Conservation (phyloP, 2,797 vertebrate species). For the Lycodopsis pacificus region DNA sequence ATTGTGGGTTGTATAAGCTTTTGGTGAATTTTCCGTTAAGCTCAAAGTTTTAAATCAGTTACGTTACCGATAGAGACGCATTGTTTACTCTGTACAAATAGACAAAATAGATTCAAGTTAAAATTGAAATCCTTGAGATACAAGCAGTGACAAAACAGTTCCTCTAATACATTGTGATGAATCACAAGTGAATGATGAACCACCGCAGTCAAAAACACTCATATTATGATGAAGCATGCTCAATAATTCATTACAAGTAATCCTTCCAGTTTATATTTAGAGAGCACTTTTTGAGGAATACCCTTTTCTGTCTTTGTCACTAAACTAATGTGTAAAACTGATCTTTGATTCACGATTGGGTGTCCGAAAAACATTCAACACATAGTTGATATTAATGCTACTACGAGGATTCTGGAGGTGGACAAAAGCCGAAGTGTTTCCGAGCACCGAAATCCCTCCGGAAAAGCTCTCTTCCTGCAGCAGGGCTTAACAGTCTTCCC, state of each 20-base stretch:
- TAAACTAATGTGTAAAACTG: constrained; percentile 23
- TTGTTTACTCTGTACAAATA: not conserved
- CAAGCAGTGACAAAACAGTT: not conserved
- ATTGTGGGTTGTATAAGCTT: not conserved
- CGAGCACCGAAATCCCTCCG: not conserved
- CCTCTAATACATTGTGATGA: not conserved
- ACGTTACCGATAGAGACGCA: too few species aligned
- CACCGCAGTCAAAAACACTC: not conserved
- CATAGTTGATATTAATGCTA: not conserved
- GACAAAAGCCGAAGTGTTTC: not conserved
- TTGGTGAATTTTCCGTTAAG: not conserved
- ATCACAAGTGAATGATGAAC: not conserved
- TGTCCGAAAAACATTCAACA: not conserved
- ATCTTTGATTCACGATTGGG: not conserved
- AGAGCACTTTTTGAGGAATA: not conserved
- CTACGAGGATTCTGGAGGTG: not conserved
- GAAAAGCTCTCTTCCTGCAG: not conserved
- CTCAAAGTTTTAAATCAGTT: not conserved
- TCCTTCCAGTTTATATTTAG: constrained; percentile 8
- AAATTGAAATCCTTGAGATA: not conserved
- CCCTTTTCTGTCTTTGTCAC: not conserved
- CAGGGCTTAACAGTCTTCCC: not conserved
- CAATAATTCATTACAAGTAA: constrained; percentile 3
- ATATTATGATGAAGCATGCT: not conserved
- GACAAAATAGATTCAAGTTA: not conserved